These are phyloP conservation scores for Alcis repandata DNA, from an alignment of 2,888 invertebrate species.

Conservation along the genomic window DNA sequence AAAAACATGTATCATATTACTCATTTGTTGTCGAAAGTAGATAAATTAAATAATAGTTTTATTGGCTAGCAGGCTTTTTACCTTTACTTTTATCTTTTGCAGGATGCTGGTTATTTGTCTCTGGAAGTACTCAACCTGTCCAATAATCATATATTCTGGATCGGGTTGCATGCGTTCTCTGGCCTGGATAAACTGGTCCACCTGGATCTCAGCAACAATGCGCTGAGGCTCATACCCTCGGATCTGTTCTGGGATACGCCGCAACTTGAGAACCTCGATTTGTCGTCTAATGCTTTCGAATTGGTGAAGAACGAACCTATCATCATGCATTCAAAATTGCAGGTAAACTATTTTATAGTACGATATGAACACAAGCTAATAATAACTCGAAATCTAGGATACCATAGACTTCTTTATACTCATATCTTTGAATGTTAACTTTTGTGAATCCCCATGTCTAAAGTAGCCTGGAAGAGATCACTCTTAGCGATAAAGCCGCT, in stretches of 20 bases:
- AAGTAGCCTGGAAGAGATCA: too few species aligned
- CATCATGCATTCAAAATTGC: conserved; percentile 83
- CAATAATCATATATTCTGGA: conserved; percentile 88
- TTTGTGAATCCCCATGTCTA: too few species aligned
- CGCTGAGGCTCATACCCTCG: conserved; percentile 84
- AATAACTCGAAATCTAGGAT: too few species aligned
- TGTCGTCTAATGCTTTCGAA: conserved; percentile 88
- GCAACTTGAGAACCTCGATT: conserved; percentile 82
- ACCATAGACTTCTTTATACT: too few species aligned
- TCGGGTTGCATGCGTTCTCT: conserved; percentile 88
- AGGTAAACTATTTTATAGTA: conserved; percentile 63
- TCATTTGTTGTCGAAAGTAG: too few species aligned
- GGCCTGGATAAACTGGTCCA: conserved; percentile 80
- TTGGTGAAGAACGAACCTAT: conserved; percentile 84
- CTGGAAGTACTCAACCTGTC: conserved; percentile 84
- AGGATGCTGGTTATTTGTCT: conserved; percentile 81
- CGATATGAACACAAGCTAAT: not conserved
- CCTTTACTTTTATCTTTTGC: conserved; percentile 52
- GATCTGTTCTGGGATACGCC: conserved; percentile 87
- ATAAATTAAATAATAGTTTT: too few species aligned
- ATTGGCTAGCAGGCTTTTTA: too few species aligned
- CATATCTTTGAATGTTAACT: too few species aligned
- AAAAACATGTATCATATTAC: too few species aligned
- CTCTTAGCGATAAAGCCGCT: too few species aligned
- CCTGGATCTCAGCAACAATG: conserved; percentile 88